A percentile compares a stretch with the other conserved stretches of the same genome.
Evolutionary conservation across 2,888 invertebrate genomes (phyloP).

Genomic region (Hydriomena furcata): DNA sequence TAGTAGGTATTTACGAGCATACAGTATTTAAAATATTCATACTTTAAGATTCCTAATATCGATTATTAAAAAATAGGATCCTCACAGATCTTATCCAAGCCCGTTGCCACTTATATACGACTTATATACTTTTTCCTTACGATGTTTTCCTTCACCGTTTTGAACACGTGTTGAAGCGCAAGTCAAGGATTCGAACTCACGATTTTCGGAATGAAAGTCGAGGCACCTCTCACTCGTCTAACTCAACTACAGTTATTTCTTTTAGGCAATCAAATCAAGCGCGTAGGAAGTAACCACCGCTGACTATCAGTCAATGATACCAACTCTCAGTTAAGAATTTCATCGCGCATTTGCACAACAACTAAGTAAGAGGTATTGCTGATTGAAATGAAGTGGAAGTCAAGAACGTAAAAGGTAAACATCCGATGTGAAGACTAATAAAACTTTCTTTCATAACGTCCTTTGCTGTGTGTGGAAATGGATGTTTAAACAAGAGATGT

Average conservation of each 20-base stretch:
- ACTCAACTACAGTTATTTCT: constrained; percentile 1
- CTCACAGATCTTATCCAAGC: too few species aligned
- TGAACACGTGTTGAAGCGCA: too few species aligned
- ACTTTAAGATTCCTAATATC: too few species aligned
- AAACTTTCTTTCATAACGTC: constrained; percentile 43
- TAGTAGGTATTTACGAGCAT: constrained; percentile 21
- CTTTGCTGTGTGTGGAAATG: constrained; percentile 10
- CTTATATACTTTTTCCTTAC: too few species aligned
- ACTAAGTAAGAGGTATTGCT: constrained; percentile 27
- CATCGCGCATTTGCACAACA: constrained; percentile 15
- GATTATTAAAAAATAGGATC: too few species aligned
- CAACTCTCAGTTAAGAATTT: background rate
- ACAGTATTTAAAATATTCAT: too few species aligned
- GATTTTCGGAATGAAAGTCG: too few species aligned
- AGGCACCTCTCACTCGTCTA: too few species aligned
- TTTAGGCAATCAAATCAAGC: constrained; percentile 10
- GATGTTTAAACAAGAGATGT: constrained; percentile 8
- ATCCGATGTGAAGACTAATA: constrained; percentile 38
- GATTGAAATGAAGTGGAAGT: constrained; percentile 36
- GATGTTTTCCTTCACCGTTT: too few species aligned
- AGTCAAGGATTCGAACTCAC: too few species aligned
- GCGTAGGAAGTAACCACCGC: background rate
- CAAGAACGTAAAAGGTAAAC: constrained; percentile 39
- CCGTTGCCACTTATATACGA: too few species aligned
- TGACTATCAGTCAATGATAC: background rate